Evolutionary conservation across 2,888 invertebrate genomes (phyloP).

Genomic region (Tenthredo notha): DNA sequence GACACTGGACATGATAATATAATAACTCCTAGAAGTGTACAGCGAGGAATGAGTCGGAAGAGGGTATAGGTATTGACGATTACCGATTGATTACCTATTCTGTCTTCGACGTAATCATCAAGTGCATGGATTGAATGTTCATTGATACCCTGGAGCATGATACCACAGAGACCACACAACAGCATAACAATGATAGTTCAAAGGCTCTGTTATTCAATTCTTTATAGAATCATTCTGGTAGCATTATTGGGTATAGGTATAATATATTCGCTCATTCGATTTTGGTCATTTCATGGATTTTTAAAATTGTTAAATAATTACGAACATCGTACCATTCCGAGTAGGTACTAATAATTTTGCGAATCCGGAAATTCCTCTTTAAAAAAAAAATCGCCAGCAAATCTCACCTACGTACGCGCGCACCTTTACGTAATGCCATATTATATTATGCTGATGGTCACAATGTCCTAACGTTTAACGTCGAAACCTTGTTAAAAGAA

Average conservation of each 20-base stretch:
- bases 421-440: not conserved
- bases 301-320: not conserved
- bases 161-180: not conserved
- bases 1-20: conserved; percentile 3
- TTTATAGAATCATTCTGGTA: not conserved
- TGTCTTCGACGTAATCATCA: not conserved
- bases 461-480: not conserved
- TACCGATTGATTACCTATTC: conserved; percentile 12
- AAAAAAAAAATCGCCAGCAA: not conserved
- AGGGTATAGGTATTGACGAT: not conserved
- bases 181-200: not conserved
- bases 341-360: not conserved
- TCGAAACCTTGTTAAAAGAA: not conserved
- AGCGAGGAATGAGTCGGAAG: not conserved
- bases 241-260: not conserved
- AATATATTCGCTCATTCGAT: not conserved
- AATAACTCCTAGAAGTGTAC: not conserved
- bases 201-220: not conserved
- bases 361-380: not conserved
- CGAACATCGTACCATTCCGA: not conserved
- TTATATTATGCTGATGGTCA: not conserved
- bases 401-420: no score
- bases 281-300: not conserved
- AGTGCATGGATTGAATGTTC: conserved; percentile 8
- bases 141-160: not conserved